These are phyloP conservation scores for Chlorodrepanis virens DNA, from an alignment of 2,113 vertebrate species.

Conservation along the genomic window DNA sequence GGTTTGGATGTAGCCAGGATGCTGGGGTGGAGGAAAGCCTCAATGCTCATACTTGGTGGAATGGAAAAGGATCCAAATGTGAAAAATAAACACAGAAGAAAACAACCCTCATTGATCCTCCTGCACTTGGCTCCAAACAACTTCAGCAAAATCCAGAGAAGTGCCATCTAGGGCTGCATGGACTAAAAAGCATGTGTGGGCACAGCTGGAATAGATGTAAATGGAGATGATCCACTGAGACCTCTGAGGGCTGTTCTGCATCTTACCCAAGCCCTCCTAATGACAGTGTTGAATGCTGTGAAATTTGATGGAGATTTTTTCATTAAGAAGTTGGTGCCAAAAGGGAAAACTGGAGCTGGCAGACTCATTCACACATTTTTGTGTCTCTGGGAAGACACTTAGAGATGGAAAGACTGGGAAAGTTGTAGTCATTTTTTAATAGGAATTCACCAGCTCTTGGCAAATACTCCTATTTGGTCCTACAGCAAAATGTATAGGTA, in stretches of 20 bases:
- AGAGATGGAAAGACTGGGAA: neutral
- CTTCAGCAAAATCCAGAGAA: neutral
- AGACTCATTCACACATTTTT: neutral
- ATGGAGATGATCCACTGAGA: neutral
- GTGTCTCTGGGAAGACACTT: neutral
- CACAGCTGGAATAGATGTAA: neutral
- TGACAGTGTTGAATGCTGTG: neutral
- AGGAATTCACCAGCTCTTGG: neutral
- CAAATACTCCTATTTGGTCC: neutral
- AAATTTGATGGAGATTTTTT: neutral
- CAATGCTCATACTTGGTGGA: neutral
- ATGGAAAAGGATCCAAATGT: neutral
- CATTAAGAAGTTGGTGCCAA: neutral
- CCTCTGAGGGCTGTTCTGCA: neutral
- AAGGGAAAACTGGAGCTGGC: neutral
- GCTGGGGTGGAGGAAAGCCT: neutral
- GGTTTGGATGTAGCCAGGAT: neutral
- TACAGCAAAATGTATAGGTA: neutral
- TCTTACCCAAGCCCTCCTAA: neutral
- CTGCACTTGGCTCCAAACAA: neutral
- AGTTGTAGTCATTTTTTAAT: neutral
- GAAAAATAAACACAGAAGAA: rapidly evolving
- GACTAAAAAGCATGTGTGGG: neutral
- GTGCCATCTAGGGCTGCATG: neutral
- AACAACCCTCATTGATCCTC: neutral